Base-by-base conservation (phyloP, 2,888 invertebrate genomes). In the Archips xylosteana region DNA sequence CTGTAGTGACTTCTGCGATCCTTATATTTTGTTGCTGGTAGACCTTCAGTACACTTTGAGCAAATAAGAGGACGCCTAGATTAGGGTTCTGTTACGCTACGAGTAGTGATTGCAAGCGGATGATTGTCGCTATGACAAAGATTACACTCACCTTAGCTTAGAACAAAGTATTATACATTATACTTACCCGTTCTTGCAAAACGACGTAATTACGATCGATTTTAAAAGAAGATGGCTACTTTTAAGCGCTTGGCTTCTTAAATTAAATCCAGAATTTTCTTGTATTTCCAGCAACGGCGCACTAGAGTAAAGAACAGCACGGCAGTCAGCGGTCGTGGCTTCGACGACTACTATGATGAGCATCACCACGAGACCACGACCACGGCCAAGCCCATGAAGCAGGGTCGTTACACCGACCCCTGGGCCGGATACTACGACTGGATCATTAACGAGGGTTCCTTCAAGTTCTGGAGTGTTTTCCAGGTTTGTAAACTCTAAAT, bases 381-480 rank as follows among this genome's bases (percentile, higher is more conserved):
- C 42, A 92, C 93, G 0, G 83, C 88, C 6, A 92, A 92, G 77
- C 92, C 95, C 45, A 93, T 96, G 88, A 95, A 96, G 83, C 95
- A 95, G 77, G 93, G 95, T 13, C 84, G 95, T 3, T 96, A 96
- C 87, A 92, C 95, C 42, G 97, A 97, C 86, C 97, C 97, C 67
- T 97, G 97, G 95, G 96, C 96, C 49, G 97, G 97, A 0, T 98
- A 98, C 89, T 97, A 97, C 85, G 97, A 98, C 88, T 98, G 98
- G 90, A 95, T 97, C 78, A 97, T 98, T 83, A 98, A 97, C 82
- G 98, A 98, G 86, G 97, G 97, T 2, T 97, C 97, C 23, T 98
- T 97, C 90, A 98, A 98, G 86, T 98, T 98, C 90, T 98, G 97
- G 97, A 97, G 97, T 49, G 97, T 95, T 9, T 98, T 98, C 88